Evolutionary conservation across 2,113 vertebrate genomes (phyloP), one percentile per base, ranked within the genome.

Genomic region (Gasterosteus nipponicus): DNA sequence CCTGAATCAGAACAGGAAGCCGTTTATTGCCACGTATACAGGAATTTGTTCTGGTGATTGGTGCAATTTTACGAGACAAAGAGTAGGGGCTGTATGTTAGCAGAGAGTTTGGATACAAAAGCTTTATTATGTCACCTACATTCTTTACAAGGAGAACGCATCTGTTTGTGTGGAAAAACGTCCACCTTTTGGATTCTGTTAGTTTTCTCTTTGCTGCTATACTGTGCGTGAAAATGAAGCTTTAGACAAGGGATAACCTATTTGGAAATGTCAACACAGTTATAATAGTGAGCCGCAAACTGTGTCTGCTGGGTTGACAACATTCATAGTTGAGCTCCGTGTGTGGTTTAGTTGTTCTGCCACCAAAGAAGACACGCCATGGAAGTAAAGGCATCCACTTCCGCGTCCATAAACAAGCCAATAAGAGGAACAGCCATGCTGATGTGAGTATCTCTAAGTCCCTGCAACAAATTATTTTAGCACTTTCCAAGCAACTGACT

Each of bases 281-380:
- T 15, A 15, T 15, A 26, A 11, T 12, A 44, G 41, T 26, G 12
- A 7, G 38, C 4, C 14, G 10, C 12, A 58, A 31, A 72, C 57
- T 61, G 5, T 65, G 26, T 75, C 44, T 60, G 4, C 46, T 71
- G n/a, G 59, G 57, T 57, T 57, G 15, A 41, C 6, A 7, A 42
- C 42, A 29, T 19, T 70, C 31, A 70, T 18, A 18, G 44, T 51
- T 10, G 1, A 39, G 53, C 57, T 88, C 10, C 82, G 22, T 80
- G 42, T 67, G 26, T 69, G 69, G 12, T 69, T 51, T 38, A 92
- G 92, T 91, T 61, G 69, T 62, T 51, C 49, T 89, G 29, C 86
- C 90, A 67, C 73, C 77, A 71, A 78, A 89, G 75, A 84, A 46
- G 59, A 66, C 56, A 39, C 57, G 66, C 7, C 29, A 82, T 19